Conservation (phyloP, 92 coral and sea anemone genomes). For the Siderastrea radians region DNA sequence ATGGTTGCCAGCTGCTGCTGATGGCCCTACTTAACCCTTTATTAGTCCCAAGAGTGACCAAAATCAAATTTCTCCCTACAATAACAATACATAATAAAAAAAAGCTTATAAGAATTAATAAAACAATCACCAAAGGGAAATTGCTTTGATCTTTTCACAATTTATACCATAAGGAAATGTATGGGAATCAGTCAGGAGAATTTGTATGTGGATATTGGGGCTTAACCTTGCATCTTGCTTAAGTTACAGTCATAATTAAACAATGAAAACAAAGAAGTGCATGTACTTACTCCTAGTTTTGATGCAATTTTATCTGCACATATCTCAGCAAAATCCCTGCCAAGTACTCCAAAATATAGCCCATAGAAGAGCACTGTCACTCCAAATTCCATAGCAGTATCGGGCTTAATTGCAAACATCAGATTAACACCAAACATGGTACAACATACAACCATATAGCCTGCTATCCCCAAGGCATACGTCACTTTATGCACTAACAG, state of each 20-base stretch:
- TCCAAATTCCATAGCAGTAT: constrained; percentile 96
- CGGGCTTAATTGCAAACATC: constrained; percentile 90
- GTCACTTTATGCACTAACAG: constrained; percentile 90
- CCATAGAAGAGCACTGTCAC: constrained; percentile 94
- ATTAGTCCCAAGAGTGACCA: too few relatives aligned
- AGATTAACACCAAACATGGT: constrained; percentile 93
- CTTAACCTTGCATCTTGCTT: too few relatives aligned
- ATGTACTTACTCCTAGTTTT: constrained; percentile 93
- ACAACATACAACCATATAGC: constrained; percentile 89
- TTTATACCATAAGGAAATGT: too few relatives aligned
- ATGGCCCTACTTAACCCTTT: too few relatives aligned
- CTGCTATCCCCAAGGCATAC: constrained; percentile 89
- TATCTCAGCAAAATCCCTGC: constrained; percentile 99
- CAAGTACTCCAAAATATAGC: constrained; percentile 97
- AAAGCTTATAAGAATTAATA: too few relatives aligned
- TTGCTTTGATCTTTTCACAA: too few relatives aligned
- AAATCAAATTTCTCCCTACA: too few relatives aligned
- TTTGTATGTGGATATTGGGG: too few relatives aligned
- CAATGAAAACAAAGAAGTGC: background rate
- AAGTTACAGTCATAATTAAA: background rate
- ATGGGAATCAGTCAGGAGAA: too few relatives aligned
- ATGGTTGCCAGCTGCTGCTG: too few relatives aligned
- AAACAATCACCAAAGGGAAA: too few relatives aligned
- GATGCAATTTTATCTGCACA: constrained; percentile 99
- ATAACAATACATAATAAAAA: too few relatives aligned